These are phyloP conservation scores for Limosa lapponica DNA, from an alignment of 2,797 vertebrate genomes.

Conservation along the genomic window DNA sequence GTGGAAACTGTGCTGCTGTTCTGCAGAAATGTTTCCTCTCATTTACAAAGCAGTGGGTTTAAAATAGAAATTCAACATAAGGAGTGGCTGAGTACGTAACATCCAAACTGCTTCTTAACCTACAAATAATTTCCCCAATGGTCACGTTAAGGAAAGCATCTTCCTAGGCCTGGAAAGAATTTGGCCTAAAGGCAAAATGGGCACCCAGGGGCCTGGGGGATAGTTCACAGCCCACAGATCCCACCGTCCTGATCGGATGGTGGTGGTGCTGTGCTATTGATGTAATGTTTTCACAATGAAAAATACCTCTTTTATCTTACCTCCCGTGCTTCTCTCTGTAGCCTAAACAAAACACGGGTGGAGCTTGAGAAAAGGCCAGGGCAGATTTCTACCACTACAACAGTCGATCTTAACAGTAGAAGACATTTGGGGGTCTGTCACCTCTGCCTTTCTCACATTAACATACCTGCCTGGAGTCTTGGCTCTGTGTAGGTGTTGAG, in stretches of 20 bases:
- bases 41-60: not conserved
- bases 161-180: not conserved
- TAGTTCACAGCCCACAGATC: accelerated
- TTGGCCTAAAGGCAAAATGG: not conserved
- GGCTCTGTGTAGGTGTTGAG: not conserved
- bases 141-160: not conserved
- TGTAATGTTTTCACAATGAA: not conserved
- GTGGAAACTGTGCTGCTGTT: not conserved
- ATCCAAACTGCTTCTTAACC: not conserved
- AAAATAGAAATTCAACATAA: not conserved
- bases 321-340: not conserved
- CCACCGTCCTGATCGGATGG: accelerated
- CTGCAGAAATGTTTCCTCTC: not conserved
- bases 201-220: not conserved
- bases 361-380: not conserved
- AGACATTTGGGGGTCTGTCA: not conserved
- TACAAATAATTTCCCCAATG: not conserved
- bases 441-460: not conserved
- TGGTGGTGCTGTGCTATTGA: accelerated
- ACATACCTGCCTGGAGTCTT: not conserved
- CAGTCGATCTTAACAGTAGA: accelerated
- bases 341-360: not conserved
- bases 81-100: not conserved
- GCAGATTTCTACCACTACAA: not conserved
- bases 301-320: not conserved